A percentile compares a stretch with the other conserved stretches of the same genome.
These are phyloP conservation scores for Lepidochrysops patricia DNA, from an alignment of 2,888 invertebrate species.

Conservation along the genomic window DNA sequence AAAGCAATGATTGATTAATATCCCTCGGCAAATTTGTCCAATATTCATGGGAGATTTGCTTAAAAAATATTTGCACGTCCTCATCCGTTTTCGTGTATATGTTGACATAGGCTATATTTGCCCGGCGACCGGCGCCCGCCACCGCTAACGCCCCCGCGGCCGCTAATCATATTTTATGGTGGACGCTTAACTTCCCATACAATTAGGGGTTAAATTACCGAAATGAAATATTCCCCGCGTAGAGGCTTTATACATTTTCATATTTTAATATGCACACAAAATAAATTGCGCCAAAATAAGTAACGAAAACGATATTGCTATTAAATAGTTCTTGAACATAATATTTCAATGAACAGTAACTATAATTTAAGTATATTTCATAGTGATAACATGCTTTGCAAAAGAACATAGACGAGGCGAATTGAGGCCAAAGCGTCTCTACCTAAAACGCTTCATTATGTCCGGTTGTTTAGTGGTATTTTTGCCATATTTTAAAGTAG, in stretches of 20 bases:
- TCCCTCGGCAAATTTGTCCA: constrained; percentile 22
- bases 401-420: too few species aligned
- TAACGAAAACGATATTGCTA: background rate
- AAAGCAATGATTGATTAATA: constrained; percentile 36
- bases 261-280: constrained; percentile 4
- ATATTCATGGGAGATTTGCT: constrained; percentile 35
- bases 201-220: constrained; percentile 54
- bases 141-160: constrained; percentile 40
- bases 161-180: constrained; percentile 70
- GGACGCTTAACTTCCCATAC: constrained; percentile 46
- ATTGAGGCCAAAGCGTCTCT: too few species aligned
- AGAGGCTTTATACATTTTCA: constrained; percentile 17
- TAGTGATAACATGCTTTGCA: too few species aligned
- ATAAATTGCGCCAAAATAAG: background rate
- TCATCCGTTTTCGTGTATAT: constrained; percentile 29
- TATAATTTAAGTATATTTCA: background rate
- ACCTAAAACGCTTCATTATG: too few species aligned
- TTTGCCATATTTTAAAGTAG: too few species aligned
- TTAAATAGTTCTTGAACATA: background rate
- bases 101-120: constrained; percentile 56
- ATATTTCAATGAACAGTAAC: background rate
- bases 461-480: too few species aligned
- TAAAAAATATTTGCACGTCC: constrained; percentile 41
- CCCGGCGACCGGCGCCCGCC: constrained; percentile 38
- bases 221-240: constrained; percentile 30